phyloP scores from a whole-genome alignment of 1,140 invertebrate genomes.

The Ceratina australensis region DNA sequence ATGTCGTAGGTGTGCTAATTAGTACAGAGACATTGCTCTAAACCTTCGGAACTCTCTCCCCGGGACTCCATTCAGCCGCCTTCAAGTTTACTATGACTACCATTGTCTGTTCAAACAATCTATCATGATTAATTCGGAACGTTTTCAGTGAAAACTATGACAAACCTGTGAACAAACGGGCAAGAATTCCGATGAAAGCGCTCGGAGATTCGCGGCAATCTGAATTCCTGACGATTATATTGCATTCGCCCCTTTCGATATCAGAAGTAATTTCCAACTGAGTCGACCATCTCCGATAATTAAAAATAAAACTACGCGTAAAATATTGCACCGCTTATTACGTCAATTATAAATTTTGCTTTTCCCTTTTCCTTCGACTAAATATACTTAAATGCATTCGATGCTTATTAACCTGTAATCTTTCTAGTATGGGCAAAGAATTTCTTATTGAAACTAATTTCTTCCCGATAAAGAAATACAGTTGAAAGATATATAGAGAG shows the following conservation, averaged over 20 bases:
- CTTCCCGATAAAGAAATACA: background rate
- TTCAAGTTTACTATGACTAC: conserved; percentile 56
- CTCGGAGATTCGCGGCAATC: conserved; percentile 22
- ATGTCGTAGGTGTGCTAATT: conserved; percentile 48
- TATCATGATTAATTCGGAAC: conserved; percentile 59
- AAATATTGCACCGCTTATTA: no score
- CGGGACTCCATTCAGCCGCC: conserved; percentile 43
- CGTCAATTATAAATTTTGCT: no score
- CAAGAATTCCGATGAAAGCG: conserved; percentile 8
- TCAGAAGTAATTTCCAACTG: no score
- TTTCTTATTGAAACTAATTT: background rate
- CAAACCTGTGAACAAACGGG: conserved; percentile 35
- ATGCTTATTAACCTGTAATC: no score
- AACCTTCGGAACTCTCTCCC: conserved; percentile 38
- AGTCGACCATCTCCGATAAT: background rate
- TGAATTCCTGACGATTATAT: conserved; percentile 28
- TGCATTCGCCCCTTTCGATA: background rate
- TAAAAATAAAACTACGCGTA: background rate
- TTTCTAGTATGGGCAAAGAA: background rate
- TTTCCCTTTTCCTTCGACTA: no score
- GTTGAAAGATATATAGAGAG: background rate
- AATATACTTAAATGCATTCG: no score
- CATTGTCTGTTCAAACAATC: conserved; percentile 64
- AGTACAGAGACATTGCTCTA: conserved; percentile 45
- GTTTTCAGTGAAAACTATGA: conserved; percentile 58